These are phyloP conservation scores for Ennomos fuscantarius DNA, from an alignment of 2,888 invertebrate genomes.

Conservation along the genomic window DNA sequence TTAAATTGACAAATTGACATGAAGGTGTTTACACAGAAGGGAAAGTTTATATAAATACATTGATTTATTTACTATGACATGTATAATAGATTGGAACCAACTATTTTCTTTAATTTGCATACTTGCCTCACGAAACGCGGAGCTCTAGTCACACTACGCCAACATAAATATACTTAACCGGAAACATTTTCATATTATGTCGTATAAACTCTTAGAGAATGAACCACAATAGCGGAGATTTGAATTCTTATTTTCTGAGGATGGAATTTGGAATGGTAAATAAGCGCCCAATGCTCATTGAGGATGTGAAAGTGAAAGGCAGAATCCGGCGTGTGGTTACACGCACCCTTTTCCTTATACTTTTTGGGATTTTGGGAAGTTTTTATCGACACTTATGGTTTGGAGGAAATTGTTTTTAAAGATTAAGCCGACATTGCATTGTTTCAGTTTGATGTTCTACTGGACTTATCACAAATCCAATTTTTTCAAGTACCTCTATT, in stretches of 20 bases:
- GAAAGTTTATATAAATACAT: too few species aligned
- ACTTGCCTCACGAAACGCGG: slow-evolving; percentile 47
- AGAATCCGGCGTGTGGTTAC: slow-evolving; percentile 8
- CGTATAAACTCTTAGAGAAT: neutral
- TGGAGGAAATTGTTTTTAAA: too few species aligned
- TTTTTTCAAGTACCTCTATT: too few species aligned
- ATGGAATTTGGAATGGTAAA: slow-evolving; percentile 3
- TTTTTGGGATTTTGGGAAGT: neutral
- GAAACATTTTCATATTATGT: slow-evolving; percentile 1
- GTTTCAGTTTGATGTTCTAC: too few species aligned
- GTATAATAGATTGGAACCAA: slow-evolving; percentile 26
- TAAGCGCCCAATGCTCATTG: slow-evolving; percentile 1
- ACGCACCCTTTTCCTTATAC: slow-evolving; percentile 10
- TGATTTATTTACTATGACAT: neutral
- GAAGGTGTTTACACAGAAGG: too few species aligned
- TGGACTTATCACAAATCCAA: too few species aligned
- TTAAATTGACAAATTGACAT: too few species aligned
- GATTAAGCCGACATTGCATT: too few species aligned
- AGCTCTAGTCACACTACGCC: slow-evolving; percentile 35
- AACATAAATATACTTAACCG: slow-evolving; percentile 19
- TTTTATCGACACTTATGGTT: too few species aligned
- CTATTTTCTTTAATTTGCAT: slow-evolving; percentile 51
- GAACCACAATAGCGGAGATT: slow-evolving; percentile 8
- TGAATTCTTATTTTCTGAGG: slow-evolving; percentile 8
- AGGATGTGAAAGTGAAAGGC: slow-evolving; percentile 9